Evolutionary conservation across 2,113 vertebrate species (phyloP).

Genomic region (Sylvia atricapilla): DNA sequence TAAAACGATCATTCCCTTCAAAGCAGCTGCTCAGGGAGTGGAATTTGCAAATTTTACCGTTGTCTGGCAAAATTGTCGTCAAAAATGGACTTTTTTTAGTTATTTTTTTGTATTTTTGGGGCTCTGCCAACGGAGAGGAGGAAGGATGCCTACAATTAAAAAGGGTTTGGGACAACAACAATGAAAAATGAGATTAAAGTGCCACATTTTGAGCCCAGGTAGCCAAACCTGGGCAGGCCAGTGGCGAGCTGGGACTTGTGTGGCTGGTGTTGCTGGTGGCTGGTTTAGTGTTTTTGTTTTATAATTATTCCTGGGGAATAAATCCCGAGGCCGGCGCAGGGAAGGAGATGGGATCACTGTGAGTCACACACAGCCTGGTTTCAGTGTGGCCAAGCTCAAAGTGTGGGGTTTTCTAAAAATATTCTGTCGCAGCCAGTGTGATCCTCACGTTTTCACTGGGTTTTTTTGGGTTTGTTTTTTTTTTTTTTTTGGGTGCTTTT

Average conservation of each 20-base stretch:
- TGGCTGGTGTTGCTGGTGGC: neutral
- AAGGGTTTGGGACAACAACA: neutral
- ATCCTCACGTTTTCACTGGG: fast-evolving
- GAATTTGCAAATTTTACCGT: neutral
- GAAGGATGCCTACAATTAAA: neutral
- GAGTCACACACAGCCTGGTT: neutral
- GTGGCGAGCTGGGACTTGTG: neutral
- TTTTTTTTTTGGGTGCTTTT: no score
- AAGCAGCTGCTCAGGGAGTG: neutral
- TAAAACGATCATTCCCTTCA: fast-evolving
- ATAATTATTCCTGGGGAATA: neutral
- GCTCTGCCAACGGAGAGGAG: neutral
- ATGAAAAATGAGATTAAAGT: neutral
- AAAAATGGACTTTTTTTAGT: neutral
- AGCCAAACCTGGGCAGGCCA: neutral
- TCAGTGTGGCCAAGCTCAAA: neutral
- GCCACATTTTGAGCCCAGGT: neutral
- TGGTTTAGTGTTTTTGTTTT: constrained; percentile 9
- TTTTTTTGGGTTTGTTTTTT: neutral
- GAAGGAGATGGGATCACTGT: neutral
- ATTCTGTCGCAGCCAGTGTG: fast-evolving
- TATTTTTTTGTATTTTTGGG: fast-evolving
- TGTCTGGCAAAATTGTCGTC: fast-evolving
- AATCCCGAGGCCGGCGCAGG: neutral
- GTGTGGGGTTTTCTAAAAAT: neutral